These are phyloP conservation scores for Drosophila ironensis DNA, from an alignment of 1,140 invertebrate species.

Conservation along the genomic window DNA sequence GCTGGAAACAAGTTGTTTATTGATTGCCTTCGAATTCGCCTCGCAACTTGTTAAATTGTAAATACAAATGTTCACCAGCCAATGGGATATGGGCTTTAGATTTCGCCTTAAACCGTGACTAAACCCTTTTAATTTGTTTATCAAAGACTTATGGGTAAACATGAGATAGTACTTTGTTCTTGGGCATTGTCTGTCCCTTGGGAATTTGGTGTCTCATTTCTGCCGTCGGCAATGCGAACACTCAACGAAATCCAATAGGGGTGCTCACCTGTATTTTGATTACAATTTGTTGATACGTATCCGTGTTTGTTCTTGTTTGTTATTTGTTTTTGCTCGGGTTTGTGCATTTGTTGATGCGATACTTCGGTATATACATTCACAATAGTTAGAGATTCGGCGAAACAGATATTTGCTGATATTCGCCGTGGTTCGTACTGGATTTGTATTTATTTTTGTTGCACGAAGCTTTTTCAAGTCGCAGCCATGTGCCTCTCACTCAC, in stretches of 20 bases:
- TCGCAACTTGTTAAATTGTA: too few relatives aligned
- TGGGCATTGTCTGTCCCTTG: too few relatives aligned
- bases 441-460: background rate
- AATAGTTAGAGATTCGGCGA: slow-evolving; percentile 18
- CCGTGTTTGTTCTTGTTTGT: slow-evolving; percentile 34
- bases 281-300: slow-evolving; percentile 48
- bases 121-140: too few relatives aligned
- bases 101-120: background rate
- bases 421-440: background rate
- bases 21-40: too few relatives aligned
- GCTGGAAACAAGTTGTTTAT: too few relatives aligned
- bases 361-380: slow-evolving; percentile 18
- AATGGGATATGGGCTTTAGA: too few relatives aligned
- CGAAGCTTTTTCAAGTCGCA: slow-evolving; percentile 9
- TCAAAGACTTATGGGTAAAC: too few relatives aligned
- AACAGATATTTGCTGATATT: background rate
- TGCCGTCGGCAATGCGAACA: slow-evolving; percentile 30
- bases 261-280: slow-evolving; percentile 49
- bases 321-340: slow-evolving; percentile 24
- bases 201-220: too few relatives aligned
- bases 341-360: slow-evolving; percentile 26
- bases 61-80: too few relatives aligned
- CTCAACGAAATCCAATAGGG: slow-evolving; percentile 12
- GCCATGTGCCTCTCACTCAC: slow-evolving; percentile 23
- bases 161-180: too few relatives aligned